These are phyloP conservation scores for Dicentrarchus labrax DNA, from an alignment of 2,113 vertebrate genomes.

Conservation along the genomic window DNA sequence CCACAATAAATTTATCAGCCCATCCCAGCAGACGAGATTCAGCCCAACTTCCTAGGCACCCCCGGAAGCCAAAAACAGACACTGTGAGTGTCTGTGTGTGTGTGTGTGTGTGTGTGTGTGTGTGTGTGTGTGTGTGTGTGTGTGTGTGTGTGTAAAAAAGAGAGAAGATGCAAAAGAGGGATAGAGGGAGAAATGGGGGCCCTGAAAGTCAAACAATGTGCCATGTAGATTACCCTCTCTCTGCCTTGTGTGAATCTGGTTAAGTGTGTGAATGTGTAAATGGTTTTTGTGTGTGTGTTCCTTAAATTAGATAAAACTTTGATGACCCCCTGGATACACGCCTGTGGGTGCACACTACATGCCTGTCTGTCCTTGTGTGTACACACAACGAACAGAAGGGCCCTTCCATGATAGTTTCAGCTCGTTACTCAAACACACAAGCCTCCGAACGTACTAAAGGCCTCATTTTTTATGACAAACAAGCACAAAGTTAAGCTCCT, in stretches of 20 bases:
- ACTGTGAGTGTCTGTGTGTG: not conserved
- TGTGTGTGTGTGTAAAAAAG: constrained; percentile 11
- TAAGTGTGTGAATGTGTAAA: constrained; percentile 31
- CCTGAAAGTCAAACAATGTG: constrained; percentile 67
- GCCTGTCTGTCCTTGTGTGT: constrained; percentile 28
- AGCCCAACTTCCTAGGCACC: constrained; percentile 45
- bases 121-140: not conserved
- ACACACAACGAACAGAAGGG: constrained; percentile 7
- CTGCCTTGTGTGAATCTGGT: not conserved
- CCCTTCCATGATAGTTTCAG: constrained; percentile 57
- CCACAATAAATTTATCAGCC: constrained; percentile 67
- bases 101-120: not conserved
- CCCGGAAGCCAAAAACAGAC: constrained; percentile 51
- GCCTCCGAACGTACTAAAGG: constrained; percentile 46
- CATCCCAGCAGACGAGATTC: constrained; percentile 54
- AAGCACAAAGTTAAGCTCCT: constrained; percentile 57
- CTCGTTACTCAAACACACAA: constrained; percentile 45
- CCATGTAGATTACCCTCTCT: constrained; percentile 50
- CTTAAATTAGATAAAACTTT: constrained; percentile 61
- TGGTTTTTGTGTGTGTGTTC: constrained; percentile 41
- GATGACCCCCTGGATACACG: constrained; percentile 49
- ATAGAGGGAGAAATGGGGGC: not conserved
- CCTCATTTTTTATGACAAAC: constrained; percentile 58
- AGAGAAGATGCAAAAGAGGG: constrained; percentile 23
- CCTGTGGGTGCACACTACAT: constrained; percentile 40